A percentile compares a stretch with the other conserved stretches of the same genome.
Evolutionary conservation across 2,888 invertebrate species (phyloP).

Genomic region (Hipparchia semele): DNA sequence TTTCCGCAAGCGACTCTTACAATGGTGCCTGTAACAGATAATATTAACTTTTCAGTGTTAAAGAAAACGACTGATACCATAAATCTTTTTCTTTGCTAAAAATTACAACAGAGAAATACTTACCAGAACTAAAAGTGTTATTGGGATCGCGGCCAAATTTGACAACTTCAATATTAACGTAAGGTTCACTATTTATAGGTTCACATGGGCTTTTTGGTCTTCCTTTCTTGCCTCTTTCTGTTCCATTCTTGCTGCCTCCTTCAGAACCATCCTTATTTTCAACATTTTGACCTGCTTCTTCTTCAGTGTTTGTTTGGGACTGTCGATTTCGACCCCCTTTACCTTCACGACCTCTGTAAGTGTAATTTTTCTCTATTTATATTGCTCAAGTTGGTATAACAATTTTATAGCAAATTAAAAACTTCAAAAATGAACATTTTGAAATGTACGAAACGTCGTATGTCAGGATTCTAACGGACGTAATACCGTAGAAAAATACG

Average conservation of each 20-base stretch:
- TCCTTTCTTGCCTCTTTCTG: constrained; percentile 68
- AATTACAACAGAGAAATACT: constrained; percentile 28
- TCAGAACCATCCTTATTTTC: constrained; percentile 50
- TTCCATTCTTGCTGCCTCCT: constrained; percentile 56
- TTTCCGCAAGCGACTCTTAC: constrained; percentile 89
- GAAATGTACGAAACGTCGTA: not conserved
- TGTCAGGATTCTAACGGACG: too few species aligned
- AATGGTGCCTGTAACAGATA: constrained; percentile 81
- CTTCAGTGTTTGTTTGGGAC: constrained; percentile 49
- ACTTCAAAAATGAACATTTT: not conserved
- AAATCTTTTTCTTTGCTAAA: not conserved
- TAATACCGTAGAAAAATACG: too few species aligned
- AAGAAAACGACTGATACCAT: not conserved
- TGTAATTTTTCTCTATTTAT: not conserved
- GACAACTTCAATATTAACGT: constrained; percentile 87
- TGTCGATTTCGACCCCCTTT: constrained; percentile 69
- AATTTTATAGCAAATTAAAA: not conserved
- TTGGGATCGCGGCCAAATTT: constrained; percentile 88
- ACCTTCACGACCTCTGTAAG: constrained; percentile 68
- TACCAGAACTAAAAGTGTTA: constrained; percentile 87
- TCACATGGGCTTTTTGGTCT: constrained; percentile 86
- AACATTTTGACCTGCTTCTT: constrained; percentile 45
- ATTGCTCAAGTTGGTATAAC: not conserved
- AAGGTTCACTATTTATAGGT: constrained; percentile 84
- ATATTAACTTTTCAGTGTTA: not conserved